A percentile compares a stretch with the other conserved stretches of the same genome.
Conservation (phyloP, 2,888 invertebrate species). For the Odontocerum albicorne region DNA sequence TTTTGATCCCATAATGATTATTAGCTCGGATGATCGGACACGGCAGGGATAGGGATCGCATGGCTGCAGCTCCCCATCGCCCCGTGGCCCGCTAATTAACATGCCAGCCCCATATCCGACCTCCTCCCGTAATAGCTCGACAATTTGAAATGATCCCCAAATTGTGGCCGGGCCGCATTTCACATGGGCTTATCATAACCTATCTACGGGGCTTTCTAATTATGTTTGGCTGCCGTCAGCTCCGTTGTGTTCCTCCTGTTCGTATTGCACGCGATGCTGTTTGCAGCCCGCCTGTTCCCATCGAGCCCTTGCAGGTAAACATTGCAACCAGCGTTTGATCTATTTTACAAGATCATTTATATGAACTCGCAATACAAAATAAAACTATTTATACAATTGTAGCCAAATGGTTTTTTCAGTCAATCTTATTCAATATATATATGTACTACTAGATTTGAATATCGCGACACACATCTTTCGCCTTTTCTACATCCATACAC, state of each 20-base stretch:
- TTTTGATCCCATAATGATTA: slow-evolving; percentile 3
- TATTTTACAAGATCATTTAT: too few species aligned
- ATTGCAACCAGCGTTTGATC: too few species aligned
- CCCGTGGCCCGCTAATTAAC: slow-evolving; percentile 14
- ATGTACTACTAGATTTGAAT: too few species aligned
- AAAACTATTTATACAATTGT: too few species aligned
- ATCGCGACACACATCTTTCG: too few species aligned
- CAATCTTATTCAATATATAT: too few species aligned
- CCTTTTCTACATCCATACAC: too few species aligned
- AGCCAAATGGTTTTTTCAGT: too few species aligned
- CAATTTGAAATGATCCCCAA: slow-evolving; percentile 30
- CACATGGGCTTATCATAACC: slow-evolving; percentile 18
- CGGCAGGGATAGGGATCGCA: background rate
- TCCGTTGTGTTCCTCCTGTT: slow-evolving; percentile 5
- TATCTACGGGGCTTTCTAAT: slow-evolving; percentile 28
- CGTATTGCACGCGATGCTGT: slow-evolving; percentile 32
- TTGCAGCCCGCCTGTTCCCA: too few species aligned
- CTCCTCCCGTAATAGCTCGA: slow-evolving; percentile 15
- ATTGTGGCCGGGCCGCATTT: slow-evolving; percentile 24
- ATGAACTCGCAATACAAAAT: too few species aligned
- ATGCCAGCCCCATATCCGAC: slow-evolving; percentile 18
- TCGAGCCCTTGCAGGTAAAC: too few species aligned
- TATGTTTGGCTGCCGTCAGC: slow-evolving; percentile 32
- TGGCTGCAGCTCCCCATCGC: background rate
- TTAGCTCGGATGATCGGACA: slow-evolving; percentile 1